Conservation (phyloP, 1,140 invertebrate genomes). For the Chrysomallon squamiferum region DNA sequence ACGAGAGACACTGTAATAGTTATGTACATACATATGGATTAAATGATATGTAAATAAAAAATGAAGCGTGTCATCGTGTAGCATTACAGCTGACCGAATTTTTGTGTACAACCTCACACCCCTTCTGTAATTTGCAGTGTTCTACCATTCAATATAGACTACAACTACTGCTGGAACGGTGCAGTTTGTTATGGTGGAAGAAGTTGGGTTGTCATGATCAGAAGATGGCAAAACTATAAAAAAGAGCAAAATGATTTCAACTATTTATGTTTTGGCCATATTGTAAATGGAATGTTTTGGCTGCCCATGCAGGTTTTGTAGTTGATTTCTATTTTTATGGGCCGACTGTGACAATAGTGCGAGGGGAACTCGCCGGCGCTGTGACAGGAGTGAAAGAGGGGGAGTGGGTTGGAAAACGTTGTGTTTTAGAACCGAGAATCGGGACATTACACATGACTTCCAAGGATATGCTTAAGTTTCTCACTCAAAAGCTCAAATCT, state of each 20-base stretch:
- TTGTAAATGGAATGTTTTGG: background rate
- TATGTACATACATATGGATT: background rate
- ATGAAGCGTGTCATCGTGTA: too few species aligned
- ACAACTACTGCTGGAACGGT: background rate
- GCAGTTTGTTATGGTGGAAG: background rate
- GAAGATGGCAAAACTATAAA: background rate
- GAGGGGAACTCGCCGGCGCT: background rate
- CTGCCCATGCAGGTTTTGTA: background rate
- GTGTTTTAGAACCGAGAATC: background rate
- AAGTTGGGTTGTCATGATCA: background rate
- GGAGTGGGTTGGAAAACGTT: background rate
- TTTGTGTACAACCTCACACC: background rate
- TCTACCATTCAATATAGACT: constrained; percentile 7
- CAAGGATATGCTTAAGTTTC: constrained; percentile 48
- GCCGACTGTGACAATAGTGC: background rate
- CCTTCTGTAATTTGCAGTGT: background rate
- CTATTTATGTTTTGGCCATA: constrained; percentile 1
- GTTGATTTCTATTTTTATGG: constrained; percentile 1
- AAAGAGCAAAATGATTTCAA: constrained; percentile 2
- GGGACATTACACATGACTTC: constrained; percentile 1
- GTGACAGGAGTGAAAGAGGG: background rate
- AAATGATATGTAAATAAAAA: background rate
- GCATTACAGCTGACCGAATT: background rate
- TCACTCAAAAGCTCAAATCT: constrained; percentile 50
- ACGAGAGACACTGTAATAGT: background rate